Base-by-base conservation (phyloP, 2,113 vertebrate species). In the Protomyctophum bolini region DNA sequence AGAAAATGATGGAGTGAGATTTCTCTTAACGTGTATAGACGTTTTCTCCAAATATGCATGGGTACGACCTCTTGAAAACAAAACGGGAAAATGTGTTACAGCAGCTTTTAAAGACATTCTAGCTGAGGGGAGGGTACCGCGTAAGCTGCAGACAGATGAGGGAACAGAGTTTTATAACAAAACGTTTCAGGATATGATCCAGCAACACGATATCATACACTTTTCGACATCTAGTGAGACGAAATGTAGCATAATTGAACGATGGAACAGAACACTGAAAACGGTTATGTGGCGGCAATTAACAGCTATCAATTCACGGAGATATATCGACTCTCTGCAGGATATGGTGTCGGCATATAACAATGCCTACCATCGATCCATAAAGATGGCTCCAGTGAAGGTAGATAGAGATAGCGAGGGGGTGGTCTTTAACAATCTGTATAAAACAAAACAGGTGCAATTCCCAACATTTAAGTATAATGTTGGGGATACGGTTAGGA, bases 161-260 rank as follows among this genome's bases (percentile, higher is more conserved):
- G 62, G 62, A 2, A 51, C 2, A 6, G 62, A 64, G 48, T 52
- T 65, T 65, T 65, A 65, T 52, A 65, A 65, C 29, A 51, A 65
- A 51, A 15, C 28, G 1, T 52, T 65, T 29, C 47, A 65, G 7
- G 8, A 51, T 1, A 5, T 65, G 1, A 29, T 65, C 9, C 10
- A 7, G 6, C 7, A 10, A 6, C 8, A 65, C 1, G 12, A 10
- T 28, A 65, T 65, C 6, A 65, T 2, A 8, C 48, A 65, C 51
- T 65, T 65, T 33, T 65, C 63, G 2, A 52, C 48, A 11, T 0
- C 7, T 0, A 65, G 51, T 6, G n/a, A 65, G 29, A 65, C 48
- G 7, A 65, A 65, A 33, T 48, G 15, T 6, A 50, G 46, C n/a
- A 8, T 65, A 2, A 48, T 65, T 0, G 63, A 65, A 6, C 63